Evolutionary conservation across 2,113 vertebrate species (phyloP), one percentile per base, ranked within the genome.

Genomic region (Nothobranchius kuhntae): DNA sequence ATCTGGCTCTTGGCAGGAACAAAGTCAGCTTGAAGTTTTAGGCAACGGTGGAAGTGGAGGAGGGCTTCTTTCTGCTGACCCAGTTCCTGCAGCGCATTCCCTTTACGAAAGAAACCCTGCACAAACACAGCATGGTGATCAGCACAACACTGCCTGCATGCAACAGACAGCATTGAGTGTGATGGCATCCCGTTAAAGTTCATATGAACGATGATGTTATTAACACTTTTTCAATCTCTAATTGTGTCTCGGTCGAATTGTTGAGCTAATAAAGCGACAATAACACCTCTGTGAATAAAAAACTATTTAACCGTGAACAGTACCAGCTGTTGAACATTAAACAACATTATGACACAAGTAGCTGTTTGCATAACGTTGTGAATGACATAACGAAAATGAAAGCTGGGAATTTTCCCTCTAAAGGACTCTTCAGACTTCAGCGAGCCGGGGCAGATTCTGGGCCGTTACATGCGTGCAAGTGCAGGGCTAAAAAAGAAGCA

Each of bases 51-150:
- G 83, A 93, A 96, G 0, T 92, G 91, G 72, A 92, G 26, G 60
- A 96, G 88, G 36, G 95, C 94, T 65, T 95, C 92, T 0, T 84
- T 90, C 83, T 85, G 92, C 64, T 86, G 89, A 54, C 93, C 94
- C 92, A 96, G 92, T 75, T 93, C 89, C 88, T 94, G 79, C 60
- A 96, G 91, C 9, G 93, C 89, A 73, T 93, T 95, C 77, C 95
- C 95, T 89, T 95, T 96, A 71, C 87, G 92, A 87, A 94, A 95
- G 75, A 93, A 94, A 55, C 85, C 93, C 95, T 96, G 86, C 13
- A 73, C 17, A 84, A 21, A 79, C 7, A 72, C 21, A 77, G 44
- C 1, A 21, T 40, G 6, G 12, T 17, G n/a, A 68, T 78, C 63
- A 74, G 65, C 26, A 48, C 47, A 58, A n/a, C 8, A 13, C 62